phyloP scores from a whole-genome alignment of 2,888 invertebrate species.

The Vanessa cardui region DNA sequence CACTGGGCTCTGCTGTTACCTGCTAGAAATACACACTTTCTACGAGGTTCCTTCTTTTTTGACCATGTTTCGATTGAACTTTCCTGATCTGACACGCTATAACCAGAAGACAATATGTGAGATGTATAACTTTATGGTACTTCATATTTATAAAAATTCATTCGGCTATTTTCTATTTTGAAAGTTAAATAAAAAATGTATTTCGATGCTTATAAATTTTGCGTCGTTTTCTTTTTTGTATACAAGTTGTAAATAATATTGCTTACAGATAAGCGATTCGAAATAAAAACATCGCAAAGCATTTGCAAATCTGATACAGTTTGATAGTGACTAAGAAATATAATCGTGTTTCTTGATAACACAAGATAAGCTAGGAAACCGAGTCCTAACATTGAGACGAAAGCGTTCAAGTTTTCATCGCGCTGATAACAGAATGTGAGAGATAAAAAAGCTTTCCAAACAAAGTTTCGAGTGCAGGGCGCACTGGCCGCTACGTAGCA shows the following conservation, averaged over 20 bases:
- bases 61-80: not conserved
- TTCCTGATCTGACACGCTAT: not conserved
- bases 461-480: constrained; percentile 80
- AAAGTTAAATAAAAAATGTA: not conserved
- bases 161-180: not conserved
- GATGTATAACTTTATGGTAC: not conserved
- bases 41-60: not conserved
- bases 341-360: constrained; percentile 20
- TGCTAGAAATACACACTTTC: constrained; percentile 52
- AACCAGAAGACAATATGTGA: no score
- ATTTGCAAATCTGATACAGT: constrained; percentile 20
- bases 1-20: constrained; percentile 40
- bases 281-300: constrained; percentile 24
- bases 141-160: not conserved
- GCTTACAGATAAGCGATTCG: constrained; percentile 10
- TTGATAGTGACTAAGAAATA: constrained; percentile 21
- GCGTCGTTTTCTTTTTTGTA: not conserved
- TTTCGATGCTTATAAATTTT: not conserved
- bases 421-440: constrained; percentile 78
- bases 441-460: constrained; percentile 80
- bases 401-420: constrained; percentile 65
- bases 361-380: constrained; percentile 15
- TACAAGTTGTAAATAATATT: not conserved
- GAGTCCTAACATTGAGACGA: constrained; percentile 41
- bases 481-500: constrained; percentile 77